Base-by-base conservation (phyloP, 2,113 vertebrate genomes). In the Eretmochelys imbricata region DNA sequence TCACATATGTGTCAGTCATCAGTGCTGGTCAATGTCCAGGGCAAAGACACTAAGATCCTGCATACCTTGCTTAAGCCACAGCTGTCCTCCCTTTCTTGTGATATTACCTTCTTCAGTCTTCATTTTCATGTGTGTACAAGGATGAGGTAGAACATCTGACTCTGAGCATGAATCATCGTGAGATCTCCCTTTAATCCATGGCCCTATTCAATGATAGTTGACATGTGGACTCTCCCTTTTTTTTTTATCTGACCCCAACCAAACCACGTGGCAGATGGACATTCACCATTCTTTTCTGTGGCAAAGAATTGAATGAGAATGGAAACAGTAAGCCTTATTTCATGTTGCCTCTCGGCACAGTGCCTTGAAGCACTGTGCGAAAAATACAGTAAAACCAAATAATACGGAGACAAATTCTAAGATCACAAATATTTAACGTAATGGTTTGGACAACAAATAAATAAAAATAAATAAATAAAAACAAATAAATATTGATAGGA, bases 251-350 rank as follows among this genome's bases (percentile, higher is more conserved):
- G 90, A 96, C 95, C 93, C 95, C 80, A 84, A 91, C 88, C 10
- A 93, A 96, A 93, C 93, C 97, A 94, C 82, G 96, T 84, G 93
- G 91, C 97, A 97, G 95, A 97, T 96, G 96, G 95, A 69, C 87
- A 53, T 96, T 97, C 91, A 84, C 91, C 48, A 16, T 89, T 91
- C 11, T 82, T 89, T 97, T 96, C 89, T 97, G 96, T 53, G 51
- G 96, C 96, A 95, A 91, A 78, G 80, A 95, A 13, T 76, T 91
- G 82, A 94, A 95, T 49, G 90, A 87, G 96, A 97, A 91, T 96
- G 93, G 96, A 97, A 95, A 91, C 69, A 84, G 48, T 95, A 82
- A 96, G 93, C 93, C 88, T 96, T 90, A 91, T 95, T 96, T 91
- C 94, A 94, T 90, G 90, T 96, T 53, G 93, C 93, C 87, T 90